A percentile compares a stretch with the other conserved stretches of the same genome.
These are phyloP conservation scores for Apodemia zela DNA, from an alignment of 2,888 invertebrate species.

Conservation along the genomic window DNA sequence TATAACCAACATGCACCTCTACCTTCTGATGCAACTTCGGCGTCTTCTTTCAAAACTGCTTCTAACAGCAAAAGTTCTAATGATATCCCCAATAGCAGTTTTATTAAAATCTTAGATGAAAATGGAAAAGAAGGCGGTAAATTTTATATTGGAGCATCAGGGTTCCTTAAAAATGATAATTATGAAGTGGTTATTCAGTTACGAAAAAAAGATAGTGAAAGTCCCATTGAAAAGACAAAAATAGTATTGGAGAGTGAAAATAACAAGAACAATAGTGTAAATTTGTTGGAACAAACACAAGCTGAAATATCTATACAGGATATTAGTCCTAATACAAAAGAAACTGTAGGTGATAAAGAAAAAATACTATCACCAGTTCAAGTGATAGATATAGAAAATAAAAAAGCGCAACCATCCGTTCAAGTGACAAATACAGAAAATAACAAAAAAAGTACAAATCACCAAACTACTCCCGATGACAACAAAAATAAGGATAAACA, in stretches of 20 bases:
- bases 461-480: not conserved
- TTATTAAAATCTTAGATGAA: conserved; percentile 53
- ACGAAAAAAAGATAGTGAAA: conserved; percentile 52
- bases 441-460: not conserved
- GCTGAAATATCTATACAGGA: not conserved
- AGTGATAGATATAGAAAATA: no score
- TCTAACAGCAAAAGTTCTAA: conserved; percentile 40
- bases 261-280: not conserved
- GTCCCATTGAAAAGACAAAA: not conserved
- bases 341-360: not conserved
- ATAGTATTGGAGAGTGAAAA: not conserved
- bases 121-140: conserved; percentile 54
- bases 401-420: not conserved
- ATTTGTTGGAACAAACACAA: not conserved
- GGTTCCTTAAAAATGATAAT: conserved; percentile 57
- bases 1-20: conserved; percentile 21
- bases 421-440: not conserved
- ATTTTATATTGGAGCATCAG: conserved; percentile 64
- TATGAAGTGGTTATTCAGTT: conserved; percentile 72
- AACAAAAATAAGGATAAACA: conserved; percentile 17
- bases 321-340: not conserved
- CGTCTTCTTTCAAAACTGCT: conserved; percentile 51
- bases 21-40: conserved; percentile 45
- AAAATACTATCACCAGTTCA: not conserved
- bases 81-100: conserved; percentile 42